Conservation (phyloP, 2,797 vertebrate genomes). For the Enteromius argenteus region DNA sequence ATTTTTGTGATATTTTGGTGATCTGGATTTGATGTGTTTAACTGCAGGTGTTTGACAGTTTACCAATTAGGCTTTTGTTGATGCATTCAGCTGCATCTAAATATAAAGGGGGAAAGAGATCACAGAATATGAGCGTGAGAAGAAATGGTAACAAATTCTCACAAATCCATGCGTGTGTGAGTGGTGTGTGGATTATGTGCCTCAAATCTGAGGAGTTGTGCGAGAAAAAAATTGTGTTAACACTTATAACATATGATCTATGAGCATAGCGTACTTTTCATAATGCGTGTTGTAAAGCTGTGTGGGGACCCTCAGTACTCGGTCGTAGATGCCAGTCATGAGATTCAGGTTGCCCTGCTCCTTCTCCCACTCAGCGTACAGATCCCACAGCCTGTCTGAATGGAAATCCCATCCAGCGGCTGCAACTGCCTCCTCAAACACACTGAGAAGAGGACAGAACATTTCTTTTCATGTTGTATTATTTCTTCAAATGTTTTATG, state of each 20-base stretch:
- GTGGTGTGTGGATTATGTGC: slow-evolving; percentile 41
- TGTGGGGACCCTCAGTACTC: slow-evolving; percentile 82
- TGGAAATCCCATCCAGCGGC: slow-evolving; percentile 86
- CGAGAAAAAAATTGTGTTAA: slow-evolving; percentile 56
- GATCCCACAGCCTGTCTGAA: slow-evolving; percentile 88
- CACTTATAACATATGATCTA: neutral
- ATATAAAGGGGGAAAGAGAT: slow-evolving; percentile 64
- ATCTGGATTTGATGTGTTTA: slow-evolving; percentile 63
- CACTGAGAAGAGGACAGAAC: slow-evolving; percentile 67
- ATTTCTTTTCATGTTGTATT: neutral
- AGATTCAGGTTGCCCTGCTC: slow-evolving; percentile 80
- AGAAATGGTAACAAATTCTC: slow-evolving; percentile 55
- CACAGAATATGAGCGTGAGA: slow-evolving; percentile 63
- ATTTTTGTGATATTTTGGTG: slow-evolving; percentile 63
- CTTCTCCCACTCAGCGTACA: slow-evolving; percentile 87
- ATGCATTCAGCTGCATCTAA: slow-evolving; percentile 67
- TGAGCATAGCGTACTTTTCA: slow-evolving; percentile 79
- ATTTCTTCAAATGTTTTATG: neutral
- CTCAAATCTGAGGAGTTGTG: slow-evolving; percentile 46
- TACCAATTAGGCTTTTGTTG: slow-evolving; percentile 67
- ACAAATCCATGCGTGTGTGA: slow-evolving; percentile 58
- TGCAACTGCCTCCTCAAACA: slow-evolving; percentile 80
- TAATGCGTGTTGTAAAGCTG: slow-evolving; percentile 88
- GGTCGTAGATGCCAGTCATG: slow-evolving; percentile 78
- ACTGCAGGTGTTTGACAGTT: slow-evolving; percentile 65